Evolutionary conservation across 1,140 invertebrate species (phyloP).

Genomic region (Pinna nobilis): DNA sequence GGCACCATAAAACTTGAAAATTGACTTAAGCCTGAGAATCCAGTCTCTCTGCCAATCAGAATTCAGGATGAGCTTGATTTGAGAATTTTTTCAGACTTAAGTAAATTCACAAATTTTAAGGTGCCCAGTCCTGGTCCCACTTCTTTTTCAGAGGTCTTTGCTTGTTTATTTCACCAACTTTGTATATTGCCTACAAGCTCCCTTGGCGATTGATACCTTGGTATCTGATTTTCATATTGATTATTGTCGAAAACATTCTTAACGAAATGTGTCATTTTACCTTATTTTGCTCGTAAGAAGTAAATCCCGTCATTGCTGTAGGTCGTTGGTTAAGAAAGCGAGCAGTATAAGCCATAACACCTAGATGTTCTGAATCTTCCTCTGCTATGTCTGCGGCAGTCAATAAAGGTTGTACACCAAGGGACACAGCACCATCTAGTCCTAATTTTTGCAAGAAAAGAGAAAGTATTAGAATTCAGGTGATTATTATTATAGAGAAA

Average conservation of each 20-base stretch:
- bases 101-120: no score
- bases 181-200: no score
- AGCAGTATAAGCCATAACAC: constrained; percentile 95
- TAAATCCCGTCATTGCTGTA: constrained; percentile 10
- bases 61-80: no score
- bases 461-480: neutral
- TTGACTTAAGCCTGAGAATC: no score
- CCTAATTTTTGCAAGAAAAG: constrained; percentile 49
- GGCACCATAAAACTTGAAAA: no score
- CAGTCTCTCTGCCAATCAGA: no score
- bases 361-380: constrained; percentile 93
- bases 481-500: neutral
- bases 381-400: constrained; percentile 94
- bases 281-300: constrained; percentile 12
- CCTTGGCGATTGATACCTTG: neutral
- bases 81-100: no score
- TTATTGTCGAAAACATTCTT: no score
- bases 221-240: no score
- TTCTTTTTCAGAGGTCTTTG: no score
- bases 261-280: neutral
- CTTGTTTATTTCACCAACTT: no score
- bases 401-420: constrained; percentile 90
- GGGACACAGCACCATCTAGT: constrained; percentile 65
- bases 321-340: constrained; percentile 91
- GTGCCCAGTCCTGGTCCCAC: no score